phyloP scores from a whole-genome alignment of 2,797 vertebrate genomes.

The Platyrinchus mystaceus region DNA sequence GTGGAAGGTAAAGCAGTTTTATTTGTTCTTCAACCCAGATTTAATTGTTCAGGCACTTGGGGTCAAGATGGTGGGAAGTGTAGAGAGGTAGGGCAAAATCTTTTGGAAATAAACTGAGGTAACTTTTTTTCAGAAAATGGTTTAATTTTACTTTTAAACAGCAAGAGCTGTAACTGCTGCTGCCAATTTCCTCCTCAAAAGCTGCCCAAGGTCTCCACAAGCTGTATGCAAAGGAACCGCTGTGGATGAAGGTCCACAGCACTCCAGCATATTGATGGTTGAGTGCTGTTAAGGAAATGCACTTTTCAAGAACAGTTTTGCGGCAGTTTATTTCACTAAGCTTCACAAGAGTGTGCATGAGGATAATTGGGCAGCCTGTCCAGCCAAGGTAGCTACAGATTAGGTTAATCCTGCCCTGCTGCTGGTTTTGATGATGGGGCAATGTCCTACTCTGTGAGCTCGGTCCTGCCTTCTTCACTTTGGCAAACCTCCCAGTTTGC shows the following conservation, averaged over 20 bases:
- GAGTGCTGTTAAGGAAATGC: not conserved
- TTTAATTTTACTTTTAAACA: not conserved
- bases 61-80: not conserved
- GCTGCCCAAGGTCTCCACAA: not conserved
- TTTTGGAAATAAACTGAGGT: not conserved
- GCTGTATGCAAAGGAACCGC: not conserved
- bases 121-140: not conserved
- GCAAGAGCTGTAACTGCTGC: not conserved
- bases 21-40: not conserved
- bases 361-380: not conserved
- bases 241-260: fast-evolving
- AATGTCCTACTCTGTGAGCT: not conserved
- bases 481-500: not conserved
- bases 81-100: not conserved
- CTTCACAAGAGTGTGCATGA: fast-evolving
- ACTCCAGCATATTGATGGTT: fast-evolving
- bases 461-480: not conserved
- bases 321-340: not conserved
- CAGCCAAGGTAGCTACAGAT: not conserved
- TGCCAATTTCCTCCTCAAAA: not conserved
- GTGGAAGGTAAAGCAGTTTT: not conserved
- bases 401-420: not conserved
- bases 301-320: not conserved
- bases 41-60: not conserved
- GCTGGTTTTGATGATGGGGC: not conserved